Base-by-base conservation (phyloP, 1,140 invertebrate genomes). In the Phymastichus coffea region DNA sequence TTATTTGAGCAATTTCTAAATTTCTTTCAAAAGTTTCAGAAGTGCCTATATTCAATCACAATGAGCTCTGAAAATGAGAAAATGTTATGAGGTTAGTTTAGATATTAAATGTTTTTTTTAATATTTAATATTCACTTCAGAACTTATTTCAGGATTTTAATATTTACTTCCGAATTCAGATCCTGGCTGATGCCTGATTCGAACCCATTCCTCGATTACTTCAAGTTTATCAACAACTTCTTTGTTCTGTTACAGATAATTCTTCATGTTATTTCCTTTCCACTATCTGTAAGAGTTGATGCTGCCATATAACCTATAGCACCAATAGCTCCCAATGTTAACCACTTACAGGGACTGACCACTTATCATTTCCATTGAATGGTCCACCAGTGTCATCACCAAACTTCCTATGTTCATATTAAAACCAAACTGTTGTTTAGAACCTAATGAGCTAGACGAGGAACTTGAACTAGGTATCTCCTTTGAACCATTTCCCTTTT, bases 1-100 rank as follows among this genome's bases (percentile, higher is more conserved):
- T 95, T n/a, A 91, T 80, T 82, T 99, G 97, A 14, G 93, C 91
- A 81, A 93, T 93, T 79, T 99, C 96, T 66, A 99, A 82, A 82
- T 98, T 99, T 47, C 96, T 84, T 81, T 99, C 97, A 81, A 99
- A 99, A 8, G 93, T 94, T 76, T 99, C 97, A 0, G 98, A 94
- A 81, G 94, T 97, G 25, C 97, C 97, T 74, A 99, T 99, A 66
- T 95, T 97, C 76, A 99, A 99, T 94, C 96, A 99, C 19, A 95
- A 80, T 9, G 87, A 82, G 67, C 85, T 86, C 83, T 41, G 80
- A 82, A 71, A n/a, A n/a, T n/a, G n/a, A n/a, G n/a, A n/a, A n/a
- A n/a, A n/a, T n/a, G n/a, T n/a, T n/a, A n/a, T n/a, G n/a, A n/a
- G n/a, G n/a, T n/a, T n/a, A n/a, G n/a, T n/a, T n/a, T n/a, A n/a